These are phyloP conservation scores for Glyphotaelius pellucidus DNA, from an alignment of 2,888 invertebrate species.

Conservation along the genomic window DNA sequence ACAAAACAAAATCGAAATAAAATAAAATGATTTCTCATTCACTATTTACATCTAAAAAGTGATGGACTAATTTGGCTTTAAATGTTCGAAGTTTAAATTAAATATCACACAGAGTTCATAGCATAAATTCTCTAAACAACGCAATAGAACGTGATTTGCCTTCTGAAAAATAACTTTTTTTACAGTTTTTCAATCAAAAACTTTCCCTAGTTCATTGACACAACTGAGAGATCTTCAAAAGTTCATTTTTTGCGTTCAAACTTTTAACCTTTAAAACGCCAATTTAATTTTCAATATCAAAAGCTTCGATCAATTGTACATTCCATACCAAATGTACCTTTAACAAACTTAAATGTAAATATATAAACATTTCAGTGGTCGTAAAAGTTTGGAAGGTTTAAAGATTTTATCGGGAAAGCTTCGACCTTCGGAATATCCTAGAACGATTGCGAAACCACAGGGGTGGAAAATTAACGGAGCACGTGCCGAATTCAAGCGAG, in stretches of 20 bases:
- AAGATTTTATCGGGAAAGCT: not conserved
- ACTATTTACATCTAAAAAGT: too few relatives aligned
- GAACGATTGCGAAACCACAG: not conserved
- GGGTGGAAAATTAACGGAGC: not conserved
- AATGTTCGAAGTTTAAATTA: too few relatives aligned
- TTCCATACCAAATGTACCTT: not conserved
- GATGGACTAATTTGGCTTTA: too few relatives aligned
- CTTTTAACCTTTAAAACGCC: not conserved
- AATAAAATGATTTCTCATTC: too few relatives aligned
- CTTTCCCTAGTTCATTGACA: not conserved
- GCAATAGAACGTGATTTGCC: too few relatives aligned
- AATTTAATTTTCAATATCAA: not conserved
- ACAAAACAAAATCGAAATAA: too few relatives aligned
- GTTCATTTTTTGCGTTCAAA: not conserved
- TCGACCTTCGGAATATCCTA: not conserved
- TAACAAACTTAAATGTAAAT: not conserved
- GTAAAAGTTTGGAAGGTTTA: slow-evolving; percentile 2
- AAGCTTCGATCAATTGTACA: not conserved
- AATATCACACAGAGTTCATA: too few relatives aligned
- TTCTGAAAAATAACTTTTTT: too few relatives aligned
- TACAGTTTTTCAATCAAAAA: too few relatives aligned
- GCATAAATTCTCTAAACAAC: too few relatives aligned
- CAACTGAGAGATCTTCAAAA: not conserved
- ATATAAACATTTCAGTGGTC: not conserved
- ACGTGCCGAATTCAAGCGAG: not conserved